These are phyloP conservation scores for Rhyacophila evoluta DNA, from an alignment of 2,888 invertebrate genomes.

Conservation along the genomic window DNA sequence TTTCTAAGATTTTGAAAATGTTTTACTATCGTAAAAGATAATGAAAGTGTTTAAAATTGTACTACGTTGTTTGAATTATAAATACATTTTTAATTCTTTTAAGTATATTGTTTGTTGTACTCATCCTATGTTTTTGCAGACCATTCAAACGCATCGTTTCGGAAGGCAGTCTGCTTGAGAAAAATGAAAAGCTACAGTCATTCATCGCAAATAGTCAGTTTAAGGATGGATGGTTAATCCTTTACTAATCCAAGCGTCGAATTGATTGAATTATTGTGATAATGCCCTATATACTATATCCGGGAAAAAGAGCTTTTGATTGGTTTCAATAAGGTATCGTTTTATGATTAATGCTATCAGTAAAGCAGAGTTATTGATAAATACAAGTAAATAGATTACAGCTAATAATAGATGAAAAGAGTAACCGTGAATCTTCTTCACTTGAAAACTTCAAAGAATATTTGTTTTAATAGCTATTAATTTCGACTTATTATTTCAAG, in stretches of 20 bases:
- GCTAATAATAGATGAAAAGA: too few relatives aligned
- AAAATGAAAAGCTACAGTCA: conserved; percentile 5
- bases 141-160: conserved; percentile 6
- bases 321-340: neutral
- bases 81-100: too few relatives aligned
- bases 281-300: neutral
- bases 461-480: too few relatives aligned
- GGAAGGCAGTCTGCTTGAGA: neutral
- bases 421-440: too few relatives aligned
- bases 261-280: neutral
- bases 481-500: too few relatives aligned
- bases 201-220: neutral
- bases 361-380: neutral
- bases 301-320: neutral
- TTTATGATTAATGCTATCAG: neutral
- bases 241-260: neutral
- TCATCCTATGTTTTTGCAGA: neutral
- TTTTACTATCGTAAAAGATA: too few relatives aligned
- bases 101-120: too few relatives aligned
- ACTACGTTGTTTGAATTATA: too few relatives aligned
- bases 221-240: conserved; percentile 3
- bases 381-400: too few relatives aligned
- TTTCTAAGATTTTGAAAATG: too few relatives aligned
- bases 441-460: too few relatives aligned
- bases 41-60: too few relatives aligned